Percentiles rank a stretch among this genome's conserved stretches.
Evolutionary conservation across 64 coral and sea anemone species (phyloP).

Genomic region (Actinia tenebrosa): DNA sequence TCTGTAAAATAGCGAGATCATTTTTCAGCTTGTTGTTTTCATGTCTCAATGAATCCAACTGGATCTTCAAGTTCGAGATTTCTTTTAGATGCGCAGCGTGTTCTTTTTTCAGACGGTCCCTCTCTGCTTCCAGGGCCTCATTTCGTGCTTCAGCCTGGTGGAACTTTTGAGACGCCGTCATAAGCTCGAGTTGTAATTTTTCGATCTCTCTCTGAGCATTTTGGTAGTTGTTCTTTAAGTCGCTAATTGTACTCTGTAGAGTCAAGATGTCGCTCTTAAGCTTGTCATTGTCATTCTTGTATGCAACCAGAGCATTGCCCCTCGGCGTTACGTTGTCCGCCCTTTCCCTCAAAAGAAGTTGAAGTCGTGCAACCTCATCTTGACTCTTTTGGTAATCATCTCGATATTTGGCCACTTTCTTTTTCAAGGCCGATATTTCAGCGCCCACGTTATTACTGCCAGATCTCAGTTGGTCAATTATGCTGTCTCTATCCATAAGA

Average conservation of each 20-base stretch:
- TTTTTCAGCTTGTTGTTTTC: slow-evolving; percentile 70
- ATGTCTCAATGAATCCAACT: slow-evolving; percentile 66
- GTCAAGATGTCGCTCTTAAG: slow-evolving; percentile 71
- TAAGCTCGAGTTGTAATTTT: slow-evolving; percentile 56
- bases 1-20: slow-evolving; percentile 68
- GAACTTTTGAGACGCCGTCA: slow-evolving; percentile 59
- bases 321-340: slow-evolving; percentile 50
- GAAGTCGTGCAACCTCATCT: slow-evolving; percentile 56
- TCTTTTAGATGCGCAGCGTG: slow-evolving; percentile 40
- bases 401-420: slow-evolving; percentile 65
- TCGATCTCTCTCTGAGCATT: slow-evolving; percentile 79
- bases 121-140: slow-evolving; percentile 55
- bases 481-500: slow-evolving; percentile 23
- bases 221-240: slow-evolving; percentile 59
- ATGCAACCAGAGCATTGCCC: slow-evolving; percentile 22
- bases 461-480: slow-evolving; percentile 61
- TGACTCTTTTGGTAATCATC: slow-evolving; percentile 65
- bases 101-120: slow-evolving; percentile 68
- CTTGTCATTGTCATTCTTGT: slow-evolving; percentile 61
- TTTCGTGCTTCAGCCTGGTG: slow-evolving; percentile 71
- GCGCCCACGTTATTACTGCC: slow-evolving; percentile 34
- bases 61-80: slow-evolving; percentile 63
- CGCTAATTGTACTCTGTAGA: slow-evolving; percentile 38
- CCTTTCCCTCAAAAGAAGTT: slow-evolving; percentile 66
- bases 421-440: slow-evolving; percentile 57